phyloP scores from a whole-genome alignment of 1,140 invertebrate genomes.

The Pararge aegeria region DNA sequence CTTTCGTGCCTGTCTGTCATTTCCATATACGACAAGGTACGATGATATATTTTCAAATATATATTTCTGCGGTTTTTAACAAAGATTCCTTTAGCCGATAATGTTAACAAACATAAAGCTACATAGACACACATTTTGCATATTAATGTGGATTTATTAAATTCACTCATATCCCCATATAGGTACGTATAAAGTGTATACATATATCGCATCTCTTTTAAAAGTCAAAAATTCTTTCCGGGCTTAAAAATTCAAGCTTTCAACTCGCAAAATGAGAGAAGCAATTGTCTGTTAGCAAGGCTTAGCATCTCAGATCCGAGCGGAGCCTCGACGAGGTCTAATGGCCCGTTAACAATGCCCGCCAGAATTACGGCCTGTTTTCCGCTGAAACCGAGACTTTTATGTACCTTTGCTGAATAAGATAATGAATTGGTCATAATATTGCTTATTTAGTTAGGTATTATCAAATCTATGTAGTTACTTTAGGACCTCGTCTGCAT shows the following conservation, averaged over 20 bases:
- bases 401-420: slow-evolving; percentile 10
- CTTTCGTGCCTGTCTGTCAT: no score
- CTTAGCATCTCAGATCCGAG: slow-evolving; percentile 20
- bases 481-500: neutral
- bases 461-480: neutral
- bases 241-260: slow-evolving; percentile 10
- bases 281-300: slow-evolving; percentile 22
- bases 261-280: slow-evolving; percentile 9
- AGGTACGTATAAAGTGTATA: no score
- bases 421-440: slow-evolving; percentile 7
- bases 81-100: no score
- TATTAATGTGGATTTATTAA: no score
- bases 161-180: no score
- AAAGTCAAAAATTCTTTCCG: slow-evolving; percentile 5
- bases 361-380: slow-evolving; percentile 32
- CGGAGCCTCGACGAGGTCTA: slow-evolving; percentile 44
- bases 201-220: neutral
- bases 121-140: no score
- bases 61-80: no score
- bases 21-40: no score
- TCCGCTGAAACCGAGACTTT: slow-evolving; percentile 18
- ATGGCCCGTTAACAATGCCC: slow-evolving; percentile 59
- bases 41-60: no score
- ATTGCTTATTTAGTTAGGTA: neutral
- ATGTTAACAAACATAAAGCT: no score